These are phyloP conservation scores for Galerucella pusilla DNA, from an alignment of 2,888 invertebrate species.

Conservation along the genomic window DNA sequence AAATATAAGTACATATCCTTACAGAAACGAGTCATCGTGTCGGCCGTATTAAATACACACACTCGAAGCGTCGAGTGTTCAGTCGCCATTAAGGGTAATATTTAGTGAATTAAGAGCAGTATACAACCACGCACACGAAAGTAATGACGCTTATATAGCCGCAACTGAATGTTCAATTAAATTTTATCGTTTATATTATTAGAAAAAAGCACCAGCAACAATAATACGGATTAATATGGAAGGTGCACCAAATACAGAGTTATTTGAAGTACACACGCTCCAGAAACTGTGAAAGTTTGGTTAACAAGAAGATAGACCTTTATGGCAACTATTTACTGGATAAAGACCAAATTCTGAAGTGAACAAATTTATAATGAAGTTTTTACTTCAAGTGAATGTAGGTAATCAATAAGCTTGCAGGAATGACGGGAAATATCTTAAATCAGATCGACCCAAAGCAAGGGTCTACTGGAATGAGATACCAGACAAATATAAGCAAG, in stretches of 20 bases:
- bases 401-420: too few relatives aligned
- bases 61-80: slow-evolving; percentile 41
- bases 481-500: too few relatives aligned
- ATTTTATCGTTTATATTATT: slow-evolving; percentile 16
- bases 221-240: neutral
- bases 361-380: too few relatives aligned
- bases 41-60: slow-evolving; percentile 38
- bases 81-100: slow-evolving; percentile 44
- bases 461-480: too few relatives aligned
- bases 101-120: slow-evolving; percentile 43
- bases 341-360: too few relatives aligned
- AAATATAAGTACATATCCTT: slow-evolving; percentile 42
- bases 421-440: too few relatives aligned
- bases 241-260: neutral
- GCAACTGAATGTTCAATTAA: slow-evolving; percentile 26
- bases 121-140: slow-evolving; percentile 25
- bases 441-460: too few relatives aligned
- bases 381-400: too few relatives aligned
- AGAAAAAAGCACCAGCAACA: neutral
- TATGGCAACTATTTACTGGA: too few relatives aligned
- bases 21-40: slow-evolving; percentile 36
- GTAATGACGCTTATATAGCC: slow-evolving; percentile 1
- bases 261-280: too few relatives aligned
- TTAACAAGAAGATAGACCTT: too few relatives aligned
- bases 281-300: too few relatives aligned